phyloP scores from a whole-genome alignment of 2,113 vertebrate genomes.

The Thalassoma bifasciatum region DNA sequence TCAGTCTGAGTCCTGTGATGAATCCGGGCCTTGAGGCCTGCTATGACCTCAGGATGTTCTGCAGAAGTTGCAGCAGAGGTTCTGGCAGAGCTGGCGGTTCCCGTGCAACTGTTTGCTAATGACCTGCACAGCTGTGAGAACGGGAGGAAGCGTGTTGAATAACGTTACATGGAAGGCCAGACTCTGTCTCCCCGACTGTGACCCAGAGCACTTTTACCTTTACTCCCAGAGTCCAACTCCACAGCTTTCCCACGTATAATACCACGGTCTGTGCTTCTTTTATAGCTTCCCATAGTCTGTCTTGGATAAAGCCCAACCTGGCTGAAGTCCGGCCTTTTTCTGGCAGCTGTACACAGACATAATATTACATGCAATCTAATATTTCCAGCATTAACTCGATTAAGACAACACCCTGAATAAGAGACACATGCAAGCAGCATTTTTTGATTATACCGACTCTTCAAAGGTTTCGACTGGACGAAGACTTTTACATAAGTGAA shows the following conservation, averaged over 20 bases:
- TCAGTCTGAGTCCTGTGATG: slow-evolving; percentile 24
- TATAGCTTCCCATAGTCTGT: slow-evolving; percentile 58
- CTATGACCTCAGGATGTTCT: slow-evolving; percentile 73
- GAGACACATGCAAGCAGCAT: slow-evolving; percentile 55
- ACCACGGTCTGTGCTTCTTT: slow-evolving; percentile 58
- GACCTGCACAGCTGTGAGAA: slow-evolving; percentile 83
- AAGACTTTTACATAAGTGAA: slow-evolving; percentile 29
- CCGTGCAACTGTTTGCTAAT: slow-evolving; percentile 81
- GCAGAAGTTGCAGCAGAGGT: slow-evolving; percentile 62
- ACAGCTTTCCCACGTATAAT: slow-evolving; percentile 46
- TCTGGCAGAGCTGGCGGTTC: slow-evolving; percentile 71
- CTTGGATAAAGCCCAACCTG: slow-evolving; percentile 48
- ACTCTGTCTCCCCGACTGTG: slow-evolving; percentile 28
- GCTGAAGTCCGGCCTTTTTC: slow-evolving; percentile 26
- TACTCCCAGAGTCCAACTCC: slow-evolving; percentile 34
- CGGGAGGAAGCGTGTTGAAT: slow-evolving; percentile 72
- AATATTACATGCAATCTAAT: slow-evolving; percentile 64
- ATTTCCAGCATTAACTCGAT: slow-evolving; percentile 66
- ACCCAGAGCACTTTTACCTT: slow-evolving; percentile 58
- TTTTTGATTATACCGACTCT: slow-evolving; percentile 51
- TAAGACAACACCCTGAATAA: slow-evolving; percentile 63
- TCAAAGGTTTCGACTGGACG: slow-evolving; percentile 27
- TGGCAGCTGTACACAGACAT: slow-evolving; percentile 63
- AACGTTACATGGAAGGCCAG: slow-evolving; percentile 67
- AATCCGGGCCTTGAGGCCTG: slow-evolving; percentile 28